phyloP scores from a whole-genome alignment of 2,797 vertebrate species.

The Oophaga sylvatica region DNA sequence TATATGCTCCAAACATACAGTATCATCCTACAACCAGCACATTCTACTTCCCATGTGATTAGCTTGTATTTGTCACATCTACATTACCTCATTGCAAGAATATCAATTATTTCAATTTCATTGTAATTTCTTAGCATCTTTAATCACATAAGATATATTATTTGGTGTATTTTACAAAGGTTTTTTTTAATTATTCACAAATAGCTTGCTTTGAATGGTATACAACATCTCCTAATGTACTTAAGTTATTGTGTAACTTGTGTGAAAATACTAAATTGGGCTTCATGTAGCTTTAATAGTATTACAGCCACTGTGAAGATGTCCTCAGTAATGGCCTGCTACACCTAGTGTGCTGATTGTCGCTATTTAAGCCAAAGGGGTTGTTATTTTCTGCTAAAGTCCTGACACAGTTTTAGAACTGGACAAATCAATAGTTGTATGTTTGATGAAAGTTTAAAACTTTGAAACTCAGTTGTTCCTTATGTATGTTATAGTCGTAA shows the following conservation, averaged over 20 bases:
- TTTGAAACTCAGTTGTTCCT: neutral
- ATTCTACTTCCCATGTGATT: neutral
- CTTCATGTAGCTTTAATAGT: neutral
- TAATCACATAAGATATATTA: neutral
- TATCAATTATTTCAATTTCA: neutral
- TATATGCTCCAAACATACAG: neutral
- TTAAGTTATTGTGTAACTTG: neutral
- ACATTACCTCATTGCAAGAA: neutral
- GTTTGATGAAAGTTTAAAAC: neutral
- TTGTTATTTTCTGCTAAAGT: conserved; percentile 10
- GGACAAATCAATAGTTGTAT: neutral
- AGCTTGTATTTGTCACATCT: neutral
- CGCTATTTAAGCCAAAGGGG: neutral
- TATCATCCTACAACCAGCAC: neutral
- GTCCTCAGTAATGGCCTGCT: neutral
- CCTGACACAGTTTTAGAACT: conserved; percentile 4
- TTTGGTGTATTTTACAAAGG: neutral
- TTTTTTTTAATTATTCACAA: neutral
- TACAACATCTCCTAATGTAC: neutral
- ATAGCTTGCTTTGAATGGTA: neutral
- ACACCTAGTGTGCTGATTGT: conserved; percentile 17
- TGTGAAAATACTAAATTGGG: conserved; percentile 7
- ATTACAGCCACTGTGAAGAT: conserved; percentile 14
- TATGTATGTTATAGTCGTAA: neutral
- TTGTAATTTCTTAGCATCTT: neutral